Evolutionary conservation across 35 echinoderm and acorn worm species (phyloP).

Genomic region (Heliocidaris tuberculata): DNA sequence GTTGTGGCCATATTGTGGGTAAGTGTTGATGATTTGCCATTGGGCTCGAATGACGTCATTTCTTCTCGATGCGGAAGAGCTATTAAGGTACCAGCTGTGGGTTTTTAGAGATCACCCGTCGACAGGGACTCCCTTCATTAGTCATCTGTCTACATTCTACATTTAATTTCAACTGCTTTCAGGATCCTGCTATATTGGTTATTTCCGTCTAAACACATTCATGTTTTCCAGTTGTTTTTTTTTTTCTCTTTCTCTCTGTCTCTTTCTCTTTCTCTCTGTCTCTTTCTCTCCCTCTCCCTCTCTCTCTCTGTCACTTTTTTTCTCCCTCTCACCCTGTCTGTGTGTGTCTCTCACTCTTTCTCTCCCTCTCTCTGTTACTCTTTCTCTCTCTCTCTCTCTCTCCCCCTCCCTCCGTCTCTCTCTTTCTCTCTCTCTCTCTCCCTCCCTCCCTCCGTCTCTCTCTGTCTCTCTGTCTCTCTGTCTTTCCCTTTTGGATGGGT

Average conservation of each 20-base stretch:
- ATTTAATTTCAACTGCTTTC: neutral
- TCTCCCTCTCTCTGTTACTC: too few species aligned
- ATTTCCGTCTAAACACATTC: conserved; percentile 17
- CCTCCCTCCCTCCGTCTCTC: too few species aligned
- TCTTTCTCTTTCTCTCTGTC: neutral
- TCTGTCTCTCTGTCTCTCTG: neutral
- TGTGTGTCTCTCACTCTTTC: too few species aligned
- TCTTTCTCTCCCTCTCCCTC: too few species aligned
- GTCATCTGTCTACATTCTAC: conserved; percentile 28
- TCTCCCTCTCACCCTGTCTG: too few species aligned
- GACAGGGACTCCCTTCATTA: conserved; percentile 26
- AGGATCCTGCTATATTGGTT: conserved; percentile 1
- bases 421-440: neutral
- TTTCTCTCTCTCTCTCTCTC: too few species aligned
- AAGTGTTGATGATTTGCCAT: neutral
- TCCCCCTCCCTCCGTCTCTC: neutral
- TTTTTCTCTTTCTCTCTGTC: neutral
- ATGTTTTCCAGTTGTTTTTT: neutral
- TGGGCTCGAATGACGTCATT: conserved; percentile 26
- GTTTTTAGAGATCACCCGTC: conserved; percentile 25
- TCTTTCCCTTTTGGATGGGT: neutral
- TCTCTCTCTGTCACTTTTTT: too few species aligned
- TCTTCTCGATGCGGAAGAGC: conserved; percentile 40
- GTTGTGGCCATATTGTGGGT: neutral
- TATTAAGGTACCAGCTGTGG: conserved; percentile 37